phyloP scores from a whole-genome alignment of 2,113 vertebrate genomes.

The Cephalopholis sonnerati region DNA sequence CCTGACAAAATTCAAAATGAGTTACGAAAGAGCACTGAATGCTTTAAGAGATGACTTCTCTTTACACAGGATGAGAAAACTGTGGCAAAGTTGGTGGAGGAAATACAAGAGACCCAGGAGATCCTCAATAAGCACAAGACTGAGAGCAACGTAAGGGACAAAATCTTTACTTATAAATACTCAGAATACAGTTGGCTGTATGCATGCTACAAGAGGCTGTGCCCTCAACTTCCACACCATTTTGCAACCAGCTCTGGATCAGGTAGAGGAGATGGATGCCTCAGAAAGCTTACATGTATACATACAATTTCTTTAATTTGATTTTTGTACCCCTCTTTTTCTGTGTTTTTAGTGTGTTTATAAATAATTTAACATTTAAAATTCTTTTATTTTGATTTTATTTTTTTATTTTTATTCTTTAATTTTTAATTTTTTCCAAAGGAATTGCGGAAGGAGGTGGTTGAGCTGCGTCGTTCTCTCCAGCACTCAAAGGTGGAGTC shows the following conservation, averaged over 20 bases:
- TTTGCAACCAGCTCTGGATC: too few relatives aligned
- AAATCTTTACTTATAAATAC: neutral
- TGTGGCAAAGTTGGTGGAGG: slow-evolving; percentile 68
- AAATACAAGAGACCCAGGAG: slow-evolving; percentile 77
- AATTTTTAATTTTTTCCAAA: slow-evolving; percentile 29
- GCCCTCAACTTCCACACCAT: too few relatives aligned
- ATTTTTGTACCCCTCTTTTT: too few relatives aligned
- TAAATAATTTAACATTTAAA: too few relatives aligned
- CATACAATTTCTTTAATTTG: too few relatives aligned
- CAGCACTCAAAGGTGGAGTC: slow-evolving; percentile 77
- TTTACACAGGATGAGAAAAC: slow-evolving; percentile 78
- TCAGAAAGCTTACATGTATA: too few relatives aligned
- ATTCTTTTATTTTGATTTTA: too few relatives aligned
- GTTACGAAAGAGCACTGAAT: accelerated
- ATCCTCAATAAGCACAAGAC: slow-evolving; percentile 70
- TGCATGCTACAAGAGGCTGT: neutral
- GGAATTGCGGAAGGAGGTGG: slow-evolving; percentile 79
- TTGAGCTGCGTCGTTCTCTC: slow-evolving; percentile 68
- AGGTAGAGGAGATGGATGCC: too few relatives aligned
- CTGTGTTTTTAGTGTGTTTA: too few relatives aligned
- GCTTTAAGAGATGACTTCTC: neutral
- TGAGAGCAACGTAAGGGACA: slow-evolving; percentile 77
- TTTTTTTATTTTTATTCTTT: neutral
- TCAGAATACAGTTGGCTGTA: neutral
- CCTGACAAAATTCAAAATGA: neutral